A percentile compares a stretch with the other conserved stretches of the same genome.
Conservation (phyloP, 2,797 vertebrate species). For the Buceros bicornis region DNA sequence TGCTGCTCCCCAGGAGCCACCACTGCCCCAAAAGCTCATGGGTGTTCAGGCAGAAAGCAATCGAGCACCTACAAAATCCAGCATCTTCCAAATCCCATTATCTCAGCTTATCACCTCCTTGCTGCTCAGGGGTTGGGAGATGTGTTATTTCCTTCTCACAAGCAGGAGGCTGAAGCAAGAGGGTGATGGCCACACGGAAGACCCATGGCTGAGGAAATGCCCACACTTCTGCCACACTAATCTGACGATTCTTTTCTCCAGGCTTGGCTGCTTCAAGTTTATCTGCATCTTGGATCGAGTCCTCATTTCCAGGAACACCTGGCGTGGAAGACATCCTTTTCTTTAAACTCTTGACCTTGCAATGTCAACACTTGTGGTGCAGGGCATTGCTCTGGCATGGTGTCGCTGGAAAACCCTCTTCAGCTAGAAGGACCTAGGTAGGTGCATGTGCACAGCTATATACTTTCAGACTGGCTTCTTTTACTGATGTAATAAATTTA, state of each 20-base stretch:
- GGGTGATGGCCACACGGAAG: background rate
- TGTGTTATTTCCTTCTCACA: background rate
- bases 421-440: background rate
- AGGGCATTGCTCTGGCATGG: background rate
- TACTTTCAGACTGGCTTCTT: background rate
- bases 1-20: background rate
- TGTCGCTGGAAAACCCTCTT: background rate
- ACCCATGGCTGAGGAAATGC: rapidly evolving
- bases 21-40: background rate
- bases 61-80: background rate
- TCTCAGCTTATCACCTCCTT: background rate
- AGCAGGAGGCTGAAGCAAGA: background rate
- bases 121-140: background rate
- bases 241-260: background rate
- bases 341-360: background rate
- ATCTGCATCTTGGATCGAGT: background rate
- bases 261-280: background rate
- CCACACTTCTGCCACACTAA: rapidly evolving
- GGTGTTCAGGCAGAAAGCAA: background rate
- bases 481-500: background rate
- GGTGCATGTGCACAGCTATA: background rate
- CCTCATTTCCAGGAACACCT: background rate
- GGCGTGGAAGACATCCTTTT: background rate
- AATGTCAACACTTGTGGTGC: background rate
- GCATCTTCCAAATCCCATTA: background rate